Evolutionary conservation across 2,113 vertebrate genomes (phyloP).

Genomic region (Austrofundulus limnaeus): DNA sequence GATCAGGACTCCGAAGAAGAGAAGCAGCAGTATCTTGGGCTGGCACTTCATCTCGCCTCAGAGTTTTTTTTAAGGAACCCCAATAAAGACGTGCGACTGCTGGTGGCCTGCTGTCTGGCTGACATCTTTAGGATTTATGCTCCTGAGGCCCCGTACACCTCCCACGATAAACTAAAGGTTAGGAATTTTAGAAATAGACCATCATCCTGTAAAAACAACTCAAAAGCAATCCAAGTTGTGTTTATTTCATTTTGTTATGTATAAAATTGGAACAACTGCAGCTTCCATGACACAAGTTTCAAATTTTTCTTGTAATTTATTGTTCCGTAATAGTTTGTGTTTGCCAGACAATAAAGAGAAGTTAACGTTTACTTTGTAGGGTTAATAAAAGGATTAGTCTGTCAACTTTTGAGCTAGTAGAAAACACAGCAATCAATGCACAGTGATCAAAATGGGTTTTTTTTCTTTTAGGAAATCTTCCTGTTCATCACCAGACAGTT

Average conservation of each 20-base stretch:
- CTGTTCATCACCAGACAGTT: slow-evolving; percentile 99
- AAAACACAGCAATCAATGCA: too few relatives aligned
- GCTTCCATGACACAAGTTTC: too few relatives aligned
- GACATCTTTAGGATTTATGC: slow-evolving; percentile 99
- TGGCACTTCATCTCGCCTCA: slow-evolving; percentile 97
- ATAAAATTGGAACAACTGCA: too few relatives aligned
- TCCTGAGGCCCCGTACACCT: slow-evolving; percentile 98
- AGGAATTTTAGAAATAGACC: slow-evolving; percentile 53
- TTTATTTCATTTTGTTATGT: neutral
- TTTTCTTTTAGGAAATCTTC: slow-evolving; percentile 90
- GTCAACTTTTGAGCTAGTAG: too few relatives aligned
- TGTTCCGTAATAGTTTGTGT: too few relatives aligned
- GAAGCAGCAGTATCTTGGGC: slow-evolving; percentile 96
- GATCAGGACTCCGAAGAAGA: slow-evolving; percentile 99
- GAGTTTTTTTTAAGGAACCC: slow-evolving; percentile 99
- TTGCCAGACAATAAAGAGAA: too few relatives aligned
- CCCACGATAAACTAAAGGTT: slow-evolving; percentile 99
- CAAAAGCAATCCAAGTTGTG: neutral
- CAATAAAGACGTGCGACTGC: slow-evolving; percentile 97
- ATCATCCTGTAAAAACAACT: neutral
- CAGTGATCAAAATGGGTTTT: neutral
- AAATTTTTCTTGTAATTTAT: too few relatives aligned
- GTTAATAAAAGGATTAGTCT: too few relatives aligned
- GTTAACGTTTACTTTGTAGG: too few relatives aligned
- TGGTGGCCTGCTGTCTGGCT: slow-evolving; percentile 98